phyloP scores from a whole-genome alignment of 2,113 vertebrate genomes.

The Myotis yumanensis region DNA sequence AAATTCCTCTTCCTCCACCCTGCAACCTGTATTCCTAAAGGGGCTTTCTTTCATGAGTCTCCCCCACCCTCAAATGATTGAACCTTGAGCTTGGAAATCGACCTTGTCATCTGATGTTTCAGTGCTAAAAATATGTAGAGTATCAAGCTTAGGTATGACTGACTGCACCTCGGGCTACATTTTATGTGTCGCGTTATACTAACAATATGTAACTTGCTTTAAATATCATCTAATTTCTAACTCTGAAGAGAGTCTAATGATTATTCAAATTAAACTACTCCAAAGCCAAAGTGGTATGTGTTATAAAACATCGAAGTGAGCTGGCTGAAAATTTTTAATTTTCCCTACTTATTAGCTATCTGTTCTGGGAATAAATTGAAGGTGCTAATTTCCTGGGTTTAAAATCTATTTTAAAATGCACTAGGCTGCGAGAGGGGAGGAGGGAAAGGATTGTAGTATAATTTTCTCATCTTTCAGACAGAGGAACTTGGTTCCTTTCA shows the following conservation, averaged over 20 bases:
- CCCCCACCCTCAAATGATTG: background rate
- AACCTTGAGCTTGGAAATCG: background rate
- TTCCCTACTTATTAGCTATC: constrained; percentile 67
- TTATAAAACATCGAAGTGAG: constrained; percentile 62
- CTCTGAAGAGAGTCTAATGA: constrained; percentile 55
- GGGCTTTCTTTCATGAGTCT: background rate
- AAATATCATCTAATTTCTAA: constrained; percentile 53
- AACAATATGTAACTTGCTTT: constrained; percentile 54
- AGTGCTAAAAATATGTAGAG: background rate
- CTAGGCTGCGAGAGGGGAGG: background rate
- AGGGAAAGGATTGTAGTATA: background rate
- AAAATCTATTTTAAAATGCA: constrained; percentile 60
- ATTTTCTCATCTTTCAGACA: constrained; percentile 10
- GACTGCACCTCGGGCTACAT: constrained; percentile 11
- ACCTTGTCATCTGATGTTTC: background rate
- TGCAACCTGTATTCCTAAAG: background rate
- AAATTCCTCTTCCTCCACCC: background rate
- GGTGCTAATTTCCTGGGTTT: constrained; percentile 66
- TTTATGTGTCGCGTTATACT: background rate
- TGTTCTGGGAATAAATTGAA: constrained; percentile 64
- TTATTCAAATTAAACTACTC: constrained; percentile 71
- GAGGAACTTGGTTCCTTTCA: background rate
- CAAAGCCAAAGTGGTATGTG: constrained; percentile 56
- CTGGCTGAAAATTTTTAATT: constrained; percentile 63
- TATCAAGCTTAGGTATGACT: background rate